A percentile compares a stretch with the other conserved stretches of the same genome.
Conservation (phyloP, 2,888 invertebrate genomes). For the Thymelicus lineola region DNA sequence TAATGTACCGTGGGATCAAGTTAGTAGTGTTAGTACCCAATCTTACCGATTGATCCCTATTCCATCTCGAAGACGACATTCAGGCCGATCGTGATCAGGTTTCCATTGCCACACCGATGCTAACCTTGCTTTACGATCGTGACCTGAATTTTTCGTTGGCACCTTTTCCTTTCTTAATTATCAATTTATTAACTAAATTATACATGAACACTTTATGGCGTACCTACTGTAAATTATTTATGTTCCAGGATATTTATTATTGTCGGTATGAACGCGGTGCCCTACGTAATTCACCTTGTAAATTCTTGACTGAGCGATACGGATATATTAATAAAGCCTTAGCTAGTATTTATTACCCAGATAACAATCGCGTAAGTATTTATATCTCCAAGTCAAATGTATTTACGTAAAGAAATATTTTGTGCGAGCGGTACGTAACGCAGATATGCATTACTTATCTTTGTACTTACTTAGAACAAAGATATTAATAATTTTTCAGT, state of each 20-base stretch:
- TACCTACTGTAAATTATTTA: too few species aligned
- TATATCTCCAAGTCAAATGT: background rate
- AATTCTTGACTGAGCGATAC: background rate
- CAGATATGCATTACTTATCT: background rate
- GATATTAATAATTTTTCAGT: too few species aligned
- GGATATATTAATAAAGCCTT: conserved; percentile 2
- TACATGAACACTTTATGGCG: too few species aligned
- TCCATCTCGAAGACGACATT: conserved; percentile 22
- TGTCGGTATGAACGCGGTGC: conserved; percentile 37
- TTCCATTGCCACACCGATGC: conserved; percentile 43
- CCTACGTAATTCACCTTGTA: conserved; percentile 1
- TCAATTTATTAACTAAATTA: conserved; percentile 13
- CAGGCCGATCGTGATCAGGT: conserved; percentile 43
- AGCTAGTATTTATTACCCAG: conserved; percentile 4
- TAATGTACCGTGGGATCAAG: background rate
- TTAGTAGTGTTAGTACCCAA: background rate
- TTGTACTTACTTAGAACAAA: too few species aligned
- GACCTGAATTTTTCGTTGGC: conserved; percentile 50
- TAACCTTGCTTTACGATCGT: conserved; percentile 54
- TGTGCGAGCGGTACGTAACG: background rate
- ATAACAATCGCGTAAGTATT: conserved; percentile 6
- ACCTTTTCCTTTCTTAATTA: conserved; percentile 51
- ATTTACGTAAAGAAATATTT: conserved; percentile 5
- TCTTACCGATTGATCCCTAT: conserved; percentile 10
- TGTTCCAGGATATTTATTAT: conserved; percentile 43